phyloP scores from a whole-genome alignment of 2,113 vertebrate species.

The Pygoscelis antarcticus region DNA sequence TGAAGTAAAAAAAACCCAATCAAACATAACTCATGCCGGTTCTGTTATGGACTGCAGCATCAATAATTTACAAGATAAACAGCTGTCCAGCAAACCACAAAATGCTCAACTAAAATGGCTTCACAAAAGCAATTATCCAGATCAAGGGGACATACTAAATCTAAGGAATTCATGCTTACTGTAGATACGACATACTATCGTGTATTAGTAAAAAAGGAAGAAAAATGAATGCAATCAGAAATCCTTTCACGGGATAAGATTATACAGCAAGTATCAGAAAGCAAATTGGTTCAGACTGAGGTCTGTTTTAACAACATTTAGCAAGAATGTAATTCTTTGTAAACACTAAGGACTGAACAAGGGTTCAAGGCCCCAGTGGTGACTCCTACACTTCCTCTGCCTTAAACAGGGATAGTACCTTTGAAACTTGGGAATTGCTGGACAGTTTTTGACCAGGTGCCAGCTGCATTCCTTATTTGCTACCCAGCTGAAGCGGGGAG shows the following conservation, averaged over 20 bases:
- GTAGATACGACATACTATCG: not conserved
- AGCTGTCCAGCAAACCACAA: not conserved
- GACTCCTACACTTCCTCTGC: not conserved
- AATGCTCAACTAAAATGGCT: not conserved
- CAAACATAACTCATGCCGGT: not conserved
- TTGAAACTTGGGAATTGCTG: not conserved
- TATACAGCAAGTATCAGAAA: not conserved
- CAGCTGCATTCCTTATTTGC: not conserved
- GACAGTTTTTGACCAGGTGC: not conserved
- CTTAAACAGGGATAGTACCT: not conserved
- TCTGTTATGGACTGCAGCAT: not conserved
- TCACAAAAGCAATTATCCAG: not conserved
- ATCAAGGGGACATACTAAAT: not conserved
- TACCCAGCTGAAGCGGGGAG: not conserved
- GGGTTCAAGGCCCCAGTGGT: not conserved
- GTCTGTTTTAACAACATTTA: not conserved
- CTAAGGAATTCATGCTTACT: not conserved
- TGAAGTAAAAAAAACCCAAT: not conserved
- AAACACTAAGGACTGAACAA: not conserved
- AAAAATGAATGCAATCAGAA: not conserved
- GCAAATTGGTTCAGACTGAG: not conserved
- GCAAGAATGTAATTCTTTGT: not conserved
- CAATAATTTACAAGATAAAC: not conserved
- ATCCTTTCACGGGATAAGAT: not conserved
- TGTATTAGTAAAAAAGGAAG: not conserved